Evolutionary conservation across 2,888 invertebrate species (phyloP).

Genomic region (Melanophora roralis): DNA sequence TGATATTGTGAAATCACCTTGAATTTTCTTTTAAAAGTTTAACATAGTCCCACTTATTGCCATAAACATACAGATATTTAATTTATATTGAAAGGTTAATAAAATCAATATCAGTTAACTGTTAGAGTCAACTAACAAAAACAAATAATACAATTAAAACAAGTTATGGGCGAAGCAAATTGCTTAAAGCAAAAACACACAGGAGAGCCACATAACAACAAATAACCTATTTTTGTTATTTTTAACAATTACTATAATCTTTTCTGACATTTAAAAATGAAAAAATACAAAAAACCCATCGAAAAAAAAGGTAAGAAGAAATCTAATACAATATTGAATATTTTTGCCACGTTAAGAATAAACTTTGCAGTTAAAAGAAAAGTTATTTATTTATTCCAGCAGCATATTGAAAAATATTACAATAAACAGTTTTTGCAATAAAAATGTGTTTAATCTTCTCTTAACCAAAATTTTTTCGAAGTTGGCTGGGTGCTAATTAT

Average conservation of each 20-base stretch:
- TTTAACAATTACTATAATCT: constrained; percentile 47
- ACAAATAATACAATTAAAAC: constrained; percentile 18
- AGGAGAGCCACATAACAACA: background rate
- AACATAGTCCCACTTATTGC: background rate
- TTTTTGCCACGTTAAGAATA: constrained; percentile 7
- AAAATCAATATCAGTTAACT: constrained; percentile 51
- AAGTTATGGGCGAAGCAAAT: constrained; percentile 12
- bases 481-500: no score
- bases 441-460: no score
- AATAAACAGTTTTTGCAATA: no score
- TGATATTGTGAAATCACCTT: no score
- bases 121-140: constrained; percentile 12
- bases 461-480: no score
- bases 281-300: constrained; percentile 6
- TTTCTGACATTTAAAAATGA: constrained; percentile 59
- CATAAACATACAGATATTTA: constrained; percentile 7
- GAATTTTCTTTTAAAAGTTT: constrained; percentile 21
- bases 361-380: constrained; percentile 28
- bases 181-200: background rate
- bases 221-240: constrained; percentile 54
- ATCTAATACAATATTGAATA: background rate
- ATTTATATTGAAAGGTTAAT: constrained; percentile 43
- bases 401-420: no score
- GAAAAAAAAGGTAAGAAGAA: no score
- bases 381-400: background rate